Percentiles rank a stretch among this genome's conserved stretches.
These are phyloP conservation scores for Latrodectus elegans DNA, from an alignment of 2,888 invertebrate species.

Conservation along the genomic window DNA sequence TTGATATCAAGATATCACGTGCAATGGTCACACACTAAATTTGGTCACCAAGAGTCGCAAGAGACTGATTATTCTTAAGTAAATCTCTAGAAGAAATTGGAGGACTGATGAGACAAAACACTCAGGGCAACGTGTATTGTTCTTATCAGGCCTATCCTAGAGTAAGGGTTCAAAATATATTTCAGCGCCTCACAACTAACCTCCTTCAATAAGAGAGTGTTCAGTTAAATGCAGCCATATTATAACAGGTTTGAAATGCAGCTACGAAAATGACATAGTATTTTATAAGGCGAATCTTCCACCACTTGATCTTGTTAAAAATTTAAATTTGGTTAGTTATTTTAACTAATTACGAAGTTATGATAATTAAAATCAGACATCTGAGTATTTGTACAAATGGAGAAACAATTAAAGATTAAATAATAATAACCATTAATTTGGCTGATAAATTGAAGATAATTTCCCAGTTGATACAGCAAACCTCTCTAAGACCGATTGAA, in stretches of 20 bases:
- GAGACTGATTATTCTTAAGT: constrained; percentile 17
- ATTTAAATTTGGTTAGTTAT: neutral
- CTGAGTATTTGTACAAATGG: too few species aligned
- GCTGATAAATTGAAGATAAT: too few species aligned
- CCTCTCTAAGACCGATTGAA: too few species aligned
- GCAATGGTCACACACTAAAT: neutral
- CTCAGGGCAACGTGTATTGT: neutral
- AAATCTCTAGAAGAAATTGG: constrained; percentile 10
- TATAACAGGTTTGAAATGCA: neutral
- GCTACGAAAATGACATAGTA: neutral
- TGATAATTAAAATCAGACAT: too few species aligned
- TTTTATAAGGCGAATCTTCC: neutral
- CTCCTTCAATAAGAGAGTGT: neutral
- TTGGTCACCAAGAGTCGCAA: neutral
- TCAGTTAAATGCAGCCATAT: neutral
- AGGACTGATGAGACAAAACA: neutral
- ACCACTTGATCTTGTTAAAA: neutral
- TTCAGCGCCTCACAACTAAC: neutral
- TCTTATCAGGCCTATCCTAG: constrained; percentile 4
- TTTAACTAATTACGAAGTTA: too few species aligned
- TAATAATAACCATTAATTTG: too few species aligned
- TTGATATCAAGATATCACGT: neutral
- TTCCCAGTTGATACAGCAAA: too few species aligned
- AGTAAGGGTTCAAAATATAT: neutral
- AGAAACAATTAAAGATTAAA: too few species aligned